Percentiles rank a stretch among this genome's conserved stretches.
These are phyloP conservation scores for Ctenopoma kingsleyae DNA, from an alignment of 2,797 vertebrate genomes.

Conservation along the genomic window DNA sequence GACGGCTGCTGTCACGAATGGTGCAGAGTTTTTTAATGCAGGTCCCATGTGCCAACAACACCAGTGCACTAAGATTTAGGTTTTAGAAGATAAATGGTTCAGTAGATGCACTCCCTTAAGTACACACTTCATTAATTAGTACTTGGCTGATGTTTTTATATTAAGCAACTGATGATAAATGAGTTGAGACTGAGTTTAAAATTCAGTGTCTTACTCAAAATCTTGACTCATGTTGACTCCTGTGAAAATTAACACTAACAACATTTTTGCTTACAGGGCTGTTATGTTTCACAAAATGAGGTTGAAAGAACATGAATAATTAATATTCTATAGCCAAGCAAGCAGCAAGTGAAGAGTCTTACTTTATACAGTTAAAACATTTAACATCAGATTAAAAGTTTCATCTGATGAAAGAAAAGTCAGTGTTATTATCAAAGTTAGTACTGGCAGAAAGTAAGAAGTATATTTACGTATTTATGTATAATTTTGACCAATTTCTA, in stretches of 20 bases:
- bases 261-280: not conserved
- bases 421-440: too few relatives aligned
- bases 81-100: conserved; percentile 27
- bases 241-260: not conserved
- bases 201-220: not conserved
- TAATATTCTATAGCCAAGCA: not conserved
- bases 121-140: conserved; percentile 6
- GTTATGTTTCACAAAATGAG: not conserved
- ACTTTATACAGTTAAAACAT: too few relatives aligned
- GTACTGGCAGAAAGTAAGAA: too few relatives aligned
- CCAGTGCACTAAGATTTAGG: conserved; percentile 12
- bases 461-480: too few relatives aligned
- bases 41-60: conserved; percentile 31
- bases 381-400: too few relatives aligned
- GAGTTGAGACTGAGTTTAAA: not conserved
- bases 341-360: too few relatives aligned
- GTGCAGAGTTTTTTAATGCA: conserved; percentile 28
- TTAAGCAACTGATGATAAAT: not conserved
- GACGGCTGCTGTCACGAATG: conserved; percentile 34
- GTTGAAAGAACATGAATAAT: not conserved
- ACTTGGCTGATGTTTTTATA: conserved; percentile 1
- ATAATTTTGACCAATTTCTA: too few relatives aligned
- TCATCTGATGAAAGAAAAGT: too few relatives aligned
- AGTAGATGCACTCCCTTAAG: conserved; percentile 11
- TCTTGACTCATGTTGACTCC: not conserved